Evolutionary conservation across 2,113 vertebrate species (phyloP).

Genomic region (Pleuronectes platessa): DNA sequence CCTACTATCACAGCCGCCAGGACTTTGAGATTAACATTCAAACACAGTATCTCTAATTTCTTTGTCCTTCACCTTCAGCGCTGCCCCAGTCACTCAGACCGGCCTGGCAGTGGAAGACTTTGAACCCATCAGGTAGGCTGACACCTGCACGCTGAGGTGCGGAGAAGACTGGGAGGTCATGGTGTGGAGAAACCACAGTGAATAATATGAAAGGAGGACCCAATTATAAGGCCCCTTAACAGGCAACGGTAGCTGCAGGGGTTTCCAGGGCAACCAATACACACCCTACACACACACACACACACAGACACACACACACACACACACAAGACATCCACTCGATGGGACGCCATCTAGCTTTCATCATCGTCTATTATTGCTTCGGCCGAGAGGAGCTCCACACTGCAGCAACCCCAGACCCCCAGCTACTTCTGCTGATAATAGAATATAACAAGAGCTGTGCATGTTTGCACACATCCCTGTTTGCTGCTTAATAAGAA

Average conservation of each 20-base stretch:
- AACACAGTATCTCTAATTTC: conserved; percentile 26
- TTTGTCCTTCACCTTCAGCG: conserved; percentile 62
- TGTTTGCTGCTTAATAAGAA: conserved; percentile 40
- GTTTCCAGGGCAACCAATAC: conserved; percentile 78
- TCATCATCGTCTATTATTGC: conserved; percentile 78
- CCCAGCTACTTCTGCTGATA: conserved; percentile 58
- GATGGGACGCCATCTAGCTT: conserved; percentile 73
- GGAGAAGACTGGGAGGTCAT: conserved; percentile 64
- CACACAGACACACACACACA: conserved; percentile 37
- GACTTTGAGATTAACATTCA: conserved; percentile 39
- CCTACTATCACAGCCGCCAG: neutral
- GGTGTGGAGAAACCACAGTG: conserved; percentile 59
- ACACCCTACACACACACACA: conserved; percentile 52
- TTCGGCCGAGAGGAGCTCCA: conserved; percentile 60
- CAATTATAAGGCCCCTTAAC: conserved; percentile 83
- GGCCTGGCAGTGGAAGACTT: conserved; percentile 64
- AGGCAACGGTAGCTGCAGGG: conserved; percentile 66
- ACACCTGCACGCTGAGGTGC: conserved; percentile 64
- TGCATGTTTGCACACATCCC: conserved; percentile 51
- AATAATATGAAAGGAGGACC: conserved; percentile 79
- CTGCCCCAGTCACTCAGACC: conserved; percentile 27
- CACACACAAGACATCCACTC: conserved; percentile 38
- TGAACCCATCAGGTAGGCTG: conserved; percentile 76
- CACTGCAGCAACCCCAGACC: conserved; percentile 51
- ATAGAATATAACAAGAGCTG: conserved; percentile 61